phyloP scores from a whole-genome alignment of 2,797 vertebrate species.

The Sphenopsis melanotis region DNA sequence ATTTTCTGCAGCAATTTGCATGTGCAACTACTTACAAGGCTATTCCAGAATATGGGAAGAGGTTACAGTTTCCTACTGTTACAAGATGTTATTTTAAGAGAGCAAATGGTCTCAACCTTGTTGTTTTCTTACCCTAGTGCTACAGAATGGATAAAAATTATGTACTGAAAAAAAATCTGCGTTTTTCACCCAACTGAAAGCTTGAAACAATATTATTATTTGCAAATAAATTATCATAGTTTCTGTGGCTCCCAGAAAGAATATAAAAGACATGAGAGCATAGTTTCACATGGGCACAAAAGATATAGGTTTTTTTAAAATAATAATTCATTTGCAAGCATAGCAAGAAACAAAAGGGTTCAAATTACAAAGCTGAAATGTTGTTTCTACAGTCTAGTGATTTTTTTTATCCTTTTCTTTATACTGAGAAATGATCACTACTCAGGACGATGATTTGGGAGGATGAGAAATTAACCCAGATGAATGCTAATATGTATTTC shows the following conservation, averaged over 20 bases:
- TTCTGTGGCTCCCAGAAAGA: background rate
- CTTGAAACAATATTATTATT: background rate
- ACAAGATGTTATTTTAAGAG: constrained; percentile 6
- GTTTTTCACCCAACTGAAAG: background rate
- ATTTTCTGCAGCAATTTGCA: background rate
- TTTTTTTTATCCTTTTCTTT: background rate
- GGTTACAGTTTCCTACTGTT: background rate
- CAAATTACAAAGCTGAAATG: background rate
- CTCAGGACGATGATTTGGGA: constrained; percentile 16
- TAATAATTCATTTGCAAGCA: background rate
- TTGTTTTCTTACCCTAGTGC: background rate
- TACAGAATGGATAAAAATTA: background rate
- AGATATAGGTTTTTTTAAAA: background rate
- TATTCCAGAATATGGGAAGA: background rate
- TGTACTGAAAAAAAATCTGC: background rate
- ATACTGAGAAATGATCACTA: background rate
- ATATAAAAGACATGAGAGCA: background rate
- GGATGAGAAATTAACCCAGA: constrained; percentile 29
- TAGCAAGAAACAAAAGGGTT: background rate
- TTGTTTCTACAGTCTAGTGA: background rate
- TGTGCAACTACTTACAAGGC: background rate
- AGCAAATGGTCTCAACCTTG: background rate
- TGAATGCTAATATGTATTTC: background rate
- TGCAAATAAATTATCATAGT: background rate
- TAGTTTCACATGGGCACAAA: background rate